Conservation (phyloP, 2,113 vertebrate genomes). For the Pachyramphus minor region DNA sequence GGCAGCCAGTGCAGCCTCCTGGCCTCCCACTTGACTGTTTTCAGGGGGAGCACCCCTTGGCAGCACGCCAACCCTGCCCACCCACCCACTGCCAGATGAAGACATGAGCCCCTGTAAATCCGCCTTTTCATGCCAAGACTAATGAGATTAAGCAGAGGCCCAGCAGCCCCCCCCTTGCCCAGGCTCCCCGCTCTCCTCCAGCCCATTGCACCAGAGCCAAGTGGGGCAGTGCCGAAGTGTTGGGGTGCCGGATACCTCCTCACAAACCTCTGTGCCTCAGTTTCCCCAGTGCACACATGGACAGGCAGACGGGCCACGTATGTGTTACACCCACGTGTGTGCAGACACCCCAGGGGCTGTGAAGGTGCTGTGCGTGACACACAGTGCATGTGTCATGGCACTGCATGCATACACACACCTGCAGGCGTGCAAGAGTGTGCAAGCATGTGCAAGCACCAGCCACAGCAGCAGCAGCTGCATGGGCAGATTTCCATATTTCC, state of each 20-base stretch:
- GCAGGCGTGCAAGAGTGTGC: fast-evolving
- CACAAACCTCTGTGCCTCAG: neutral
- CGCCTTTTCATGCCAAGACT: slow-evolving; percentile 38
- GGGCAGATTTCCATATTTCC: neutral
- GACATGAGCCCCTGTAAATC: slow-evolving; percentile 1
- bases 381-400: fast-evolving
- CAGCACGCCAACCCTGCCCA: neutral
- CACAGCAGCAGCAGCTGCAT: neutral
- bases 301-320: fast-evolving
- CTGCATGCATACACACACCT: neutral
- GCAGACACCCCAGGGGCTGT: neutral
- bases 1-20: neutral
- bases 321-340: fast-evolving
- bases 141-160: slow-evolving; percentile 50
- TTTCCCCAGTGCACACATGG: neutral
- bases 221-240: neutral
- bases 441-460: fast-evolving
- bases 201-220: neutral
- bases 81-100: neutral
- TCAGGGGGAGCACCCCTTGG: neutral
- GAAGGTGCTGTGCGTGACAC: fast-evolving
- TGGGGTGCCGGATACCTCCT: fast-evolving
- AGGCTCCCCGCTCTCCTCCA: fast-evolving
- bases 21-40: fast-evolving
- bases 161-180: fast-evolving